Base-by-base conservation (phyloP, 2,888 invertebrate species). In the Acrobasis consociella region DNA sequence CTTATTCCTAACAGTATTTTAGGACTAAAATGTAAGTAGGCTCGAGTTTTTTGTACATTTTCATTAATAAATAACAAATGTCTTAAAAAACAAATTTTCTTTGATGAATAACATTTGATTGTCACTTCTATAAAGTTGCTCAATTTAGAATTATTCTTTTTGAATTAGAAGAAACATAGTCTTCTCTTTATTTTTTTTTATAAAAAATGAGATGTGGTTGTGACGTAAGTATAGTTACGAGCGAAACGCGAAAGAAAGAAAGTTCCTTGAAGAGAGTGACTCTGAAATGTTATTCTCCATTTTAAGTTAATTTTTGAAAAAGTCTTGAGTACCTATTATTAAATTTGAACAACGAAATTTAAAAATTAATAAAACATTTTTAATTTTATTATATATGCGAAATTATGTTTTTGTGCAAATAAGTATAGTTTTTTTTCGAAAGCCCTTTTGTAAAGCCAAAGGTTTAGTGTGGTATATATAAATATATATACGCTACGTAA, bases 101-200 rank as follows among this genome's bases (percentile, higher is more conserved):
- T 75, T 73, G 78, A 70, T 65, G 86, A 86, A 89, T 90, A 89
- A 89, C 85, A 82, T 91, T 89, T 89, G 70, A 86, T 75, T 74
- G 88, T 91, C 89, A 89, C 89, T 83, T 85, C 69, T 68, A 71
- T 69, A 79, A 82, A 72, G 71, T 87, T 91, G 91, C 91, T 91
- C 91, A 91, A 91, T 83, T 85, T 85, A 88, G 83, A 80, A 77
- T 72, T 74, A 72, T 81, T 81, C 60, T 75, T 83, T 81, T 82
- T 73, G 65, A 74, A 74, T 77, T 79, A 78, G 74, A 77, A 72
- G 68, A 77, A 72, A 69, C 64, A 55, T 10, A 13, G 22, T 58
- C 69, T 64, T 70, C 71, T 71, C 74, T 80, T 64, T 62, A 61
- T 71, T 81, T 77, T 68, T 77, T 79, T 81, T 71, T 63, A 73